Conservation (phyloP, 92 coral and sea anemone genomes). For the Plumapathes pennacea region DNA sequence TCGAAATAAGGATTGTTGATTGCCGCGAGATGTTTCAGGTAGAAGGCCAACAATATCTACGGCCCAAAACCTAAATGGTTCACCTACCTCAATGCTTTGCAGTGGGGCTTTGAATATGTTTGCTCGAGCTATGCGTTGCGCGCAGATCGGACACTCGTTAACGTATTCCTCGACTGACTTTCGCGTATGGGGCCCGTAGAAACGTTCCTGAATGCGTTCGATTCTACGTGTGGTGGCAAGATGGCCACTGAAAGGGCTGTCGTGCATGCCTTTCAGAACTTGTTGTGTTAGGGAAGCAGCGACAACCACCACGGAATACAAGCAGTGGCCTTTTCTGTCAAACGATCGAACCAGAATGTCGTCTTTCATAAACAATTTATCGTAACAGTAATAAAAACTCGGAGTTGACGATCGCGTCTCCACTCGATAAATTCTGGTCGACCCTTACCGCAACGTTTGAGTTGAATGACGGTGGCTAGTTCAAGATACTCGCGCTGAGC, state of each 20-base stretch:
- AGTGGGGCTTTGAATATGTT: slow-evolving; percentile 17
- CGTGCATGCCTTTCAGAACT: slow-evolving; percentile 17
- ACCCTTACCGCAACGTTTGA: no score
- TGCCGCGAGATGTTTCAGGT: slow-evolving; percentile 27
- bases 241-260: slow-evolving; percentile 30
- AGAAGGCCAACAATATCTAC: slow-evolving; percentile 52
- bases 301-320: slow-evolving; percentile 21
- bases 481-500: no score
- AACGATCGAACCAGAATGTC: slow-evolving; percentile 18
- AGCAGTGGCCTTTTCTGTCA: slow-evolving; percentile 11
- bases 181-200: slow-evolving; percentile 29
- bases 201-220: slow-evolving; percentile 16
- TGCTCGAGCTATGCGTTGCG: neutral
- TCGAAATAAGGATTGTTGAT: slow-evolving; percentile 29
- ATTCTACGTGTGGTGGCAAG: slow-evolving; percentile 37
- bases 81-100: slow-evolving; percentile 28
- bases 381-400: slow-evolving; percentile 21
- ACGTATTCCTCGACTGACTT: slow-evolving; percentile 21
- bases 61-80: slow-evolving; percentile 62
- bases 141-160: slow-evolving; percentile 15
- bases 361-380: slow-evolving; percentile 27
- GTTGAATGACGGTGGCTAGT: no score
- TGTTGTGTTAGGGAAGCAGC: slow-evolving; percentile 12
- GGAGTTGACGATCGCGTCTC: no score
- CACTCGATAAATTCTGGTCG: no score